These are phyloP conservation scores for Philaethria dido DNA, from an alignment of 2,888 invertebrate genomes.

Conservation along the genomic window DNA sequence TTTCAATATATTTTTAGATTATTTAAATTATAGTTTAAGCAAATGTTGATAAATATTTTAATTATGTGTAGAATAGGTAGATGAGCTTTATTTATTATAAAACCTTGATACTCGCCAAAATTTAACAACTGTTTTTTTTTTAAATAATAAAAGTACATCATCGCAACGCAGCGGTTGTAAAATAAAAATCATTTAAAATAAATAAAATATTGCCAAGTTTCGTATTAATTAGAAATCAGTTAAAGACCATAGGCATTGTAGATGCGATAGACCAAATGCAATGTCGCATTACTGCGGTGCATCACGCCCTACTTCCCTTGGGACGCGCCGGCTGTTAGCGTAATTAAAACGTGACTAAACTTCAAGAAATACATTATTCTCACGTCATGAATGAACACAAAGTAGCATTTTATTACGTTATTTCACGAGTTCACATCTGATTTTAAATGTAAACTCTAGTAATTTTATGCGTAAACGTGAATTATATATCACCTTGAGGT, in stretches of 20 bases:
- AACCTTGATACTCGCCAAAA: neutral
- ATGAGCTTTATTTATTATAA: neutral
- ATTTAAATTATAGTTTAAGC: too few species aligned
- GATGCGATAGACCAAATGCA: conserved; percentile 54
- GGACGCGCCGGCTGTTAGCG: conserved; percentile 76
- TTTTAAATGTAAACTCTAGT: neutral
- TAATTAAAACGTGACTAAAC: conserved; percentile 78
- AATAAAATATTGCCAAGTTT: neutral
- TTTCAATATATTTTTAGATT: too few species aligned
- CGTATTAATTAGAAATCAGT: conserved; percentile 29
- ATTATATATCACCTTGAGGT: too few species aligned
- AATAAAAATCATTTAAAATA: neutral
- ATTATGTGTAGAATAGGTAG: neutral
- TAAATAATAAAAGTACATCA: neutral
- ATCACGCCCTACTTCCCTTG: conserved; percentile 74
- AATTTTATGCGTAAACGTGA: neutral
- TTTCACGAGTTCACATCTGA: neutral
- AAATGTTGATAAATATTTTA: neutral
- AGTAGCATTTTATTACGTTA: conserved; percentile 49
- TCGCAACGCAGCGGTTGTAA: neutral
- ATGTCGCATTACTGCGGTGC: conserved; percentile 64
- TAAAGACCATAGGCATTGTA: conserved; percentile 34
- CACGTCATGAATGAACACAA: conserved; percentile 50
- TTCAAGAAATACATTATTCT: conserved; percentile 68
- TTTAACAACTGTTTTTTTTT: neutral